phyloP scores from a whole-genome alignment of 2,797 vertebrate genomes.

The Enteromius paludinosus region DNA sequence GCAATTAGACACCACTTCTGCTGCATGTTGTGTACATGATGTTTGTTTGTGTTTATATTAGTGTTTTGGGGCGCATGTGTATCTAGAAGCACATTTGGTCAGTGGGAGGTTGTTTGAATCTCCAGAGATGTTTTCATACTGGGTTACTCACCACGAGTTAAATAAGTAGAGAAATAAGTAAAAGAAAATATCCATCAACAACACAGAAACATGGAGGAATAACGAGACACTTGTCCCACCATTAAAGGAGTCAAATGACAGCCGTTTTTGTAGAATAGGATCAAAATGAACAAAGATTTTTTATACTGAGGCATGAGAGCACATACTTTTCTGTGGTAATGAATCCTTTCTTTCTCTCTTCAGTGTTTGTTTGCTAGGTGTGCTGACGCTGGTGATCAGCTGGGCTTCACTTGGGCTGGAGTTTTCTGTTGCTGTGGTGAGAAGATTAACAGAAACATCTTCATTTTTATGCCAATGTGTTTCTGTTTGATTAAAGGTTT shows the following conservation, averaged over 20 bases:
- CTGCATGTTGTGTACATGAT: not conserved
- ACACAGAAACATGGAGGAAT: not conserved
- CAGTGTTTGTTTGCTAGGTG: conserved; percentile 95
- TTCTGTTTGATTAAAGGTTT: not conserved
- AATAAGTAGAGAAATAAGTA: conserved; percentile 22
- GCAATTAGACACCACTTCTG: conserved; percentile 20
- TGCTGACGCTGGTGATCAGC: conserved; percentile 92
- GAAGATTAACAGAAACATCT: conserved; percentile 62
- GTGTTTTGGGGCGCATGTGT: conserved; percentile 15
- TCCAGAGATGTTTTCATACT: conserved; percentile 26
- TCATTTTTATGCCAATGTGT: not conserved
- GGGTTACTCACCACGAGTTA: conserved; percentile 14
- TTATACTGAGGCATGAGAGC: not conserved
- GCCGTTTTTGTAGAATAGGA: not conserved
- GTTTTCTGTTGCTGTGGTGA: conserved; percentile 91
- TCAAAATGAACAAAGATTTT: not conserved
- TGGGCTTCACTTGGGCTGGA: conserved; percentile 94
- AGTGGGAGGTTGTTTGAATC: conserved; percentile 31
- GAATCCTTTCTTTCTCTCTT: conserved; percentile 47
- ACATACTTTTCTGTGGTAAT: not conserved
- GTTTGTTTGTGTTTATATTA: conserved; percentile 38
- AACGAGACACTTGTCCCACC: not conserved
- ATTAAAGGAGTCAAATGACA: not conserved
- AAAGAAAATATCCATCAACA: conserved; percentile 13
- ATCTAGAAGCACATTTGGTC: conserved; percentile 35